Percentiles rank a stretch among this genome's conserved stretches.
phyloP scores from a whole-genome alignment of 2,888 invertebrate species.

The Melieria omissa region DNA sequence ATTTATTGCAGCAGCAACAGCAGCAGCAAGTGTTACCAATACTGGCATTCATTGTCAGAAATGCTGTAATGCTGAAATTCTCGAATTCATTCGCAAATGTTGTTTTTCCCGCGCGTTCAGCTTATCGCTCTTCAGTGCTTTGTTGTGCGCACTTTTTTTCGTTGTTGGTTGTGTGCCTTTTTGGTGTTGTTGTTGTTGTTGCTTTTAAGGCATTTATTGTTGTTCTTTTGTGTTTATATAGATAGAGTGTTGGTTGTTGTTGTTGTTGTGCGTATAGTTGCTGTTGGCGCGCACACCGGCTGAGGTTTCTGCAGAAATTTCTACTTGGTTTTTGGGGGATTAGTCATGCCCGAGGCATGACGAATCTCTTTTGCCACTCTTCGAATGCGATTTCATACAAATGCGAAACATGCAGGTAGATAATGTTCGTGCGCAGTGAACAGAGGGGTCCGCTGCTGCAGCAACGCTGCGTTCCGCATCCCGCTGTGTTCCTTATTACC shows the following conservation, averaged over 20 bases:
- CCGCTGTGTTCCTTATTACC: too few relatives aligned
- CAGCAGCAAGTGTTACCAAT: constrained; percentile 42
- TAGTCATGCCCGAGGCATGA: constrained; percentile 36
- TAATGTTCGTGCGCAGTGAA: too few relatives aligned
- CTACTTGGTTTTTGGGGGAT: constrained; percentile 8
- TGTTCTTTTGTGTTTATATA: too few relatives aligned
- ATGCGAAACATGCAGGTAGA: too few relatives aligned
- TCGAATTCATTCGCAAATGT: constrained; percentile 53
- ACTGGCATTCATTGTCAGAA: constrained; percentile 3
- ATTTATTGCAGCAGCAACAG: background rate
- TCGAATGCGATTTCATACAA: too few relatives aligned
- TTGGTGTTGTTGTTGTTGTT: background rate
- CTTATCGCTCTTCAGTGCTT: background rate
- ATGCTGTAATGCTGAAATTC: constrained; percentile 14
- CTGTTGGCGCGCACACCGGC: background rate
- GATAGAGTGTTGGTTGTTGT: too few relatives aligned
- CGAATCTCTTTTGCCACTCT: constrained; percentile 15
- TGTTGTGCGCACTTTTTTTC: background rate
- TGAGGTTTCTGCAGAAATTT: constrained; percentile 14
- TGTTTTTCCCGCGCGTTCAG: constrained; percentile 53
- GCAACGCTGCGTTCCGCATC: too few relatives aligned
- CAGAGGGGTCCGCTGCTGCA: too few relatives aligned
- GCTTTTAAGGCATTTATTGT: background rate
- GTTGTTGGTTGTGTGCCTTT: background rate
- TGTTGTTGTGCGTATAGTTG: too few relatives aligned